A percentile compares a stretch with the other conserved stretches of the same genome.
These are phyloP conservation scores for Andrena chrysosceles DNA, from an alignment of 2,888 invertebrate species.

Conservation along the genomic window DNA sequence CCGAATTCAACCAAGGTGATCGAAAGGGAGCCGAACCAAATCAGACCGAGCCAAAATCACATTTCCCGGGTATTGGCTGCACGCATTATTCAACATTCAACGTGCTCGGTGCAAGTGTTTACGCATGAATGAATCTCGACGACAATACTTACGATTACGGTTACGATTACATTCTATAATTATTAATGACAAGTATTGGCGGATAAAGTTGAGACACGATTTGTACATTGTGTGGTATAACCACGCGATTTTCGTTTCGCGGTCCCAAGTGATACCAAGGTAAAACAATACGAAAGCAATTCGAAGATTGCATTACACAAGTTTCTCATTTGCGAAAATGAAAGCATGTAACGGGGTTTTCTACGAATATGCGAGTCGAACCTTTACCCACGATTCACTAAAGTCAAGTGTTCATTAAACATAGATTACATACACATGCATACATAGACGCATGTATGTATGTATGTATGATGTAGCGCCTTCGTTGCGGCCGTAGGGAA, in stretches of 20 bases:
- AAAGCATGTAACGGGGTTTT: slow-evolving; percentile 13
- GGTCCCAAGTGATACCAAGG: background rate
- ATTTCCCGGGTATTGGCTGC: background rate
- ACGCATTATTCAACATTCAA: background rate
- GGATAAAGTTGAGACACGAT: background rate
- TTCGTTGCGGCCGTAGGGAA: slow-evolving; percentile 10
- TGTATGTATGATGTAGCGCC: slow-evolving; percentile 18
- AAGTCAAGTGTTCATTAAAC: slow-evolving; percentile 50
- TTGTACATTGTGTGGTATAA: background rate
- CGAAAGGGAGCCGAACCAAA: background rate
- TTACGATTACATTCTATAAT: background rate
- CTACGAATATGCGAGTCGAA: slow-evolving; percentile 31
- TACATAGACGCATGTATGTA: background rate
- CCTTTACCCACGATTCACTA: slow-evolving; percentile 30
- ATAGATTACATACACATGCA: slow-evolving; percentile 16
- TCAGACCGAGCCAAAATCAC: background rate
- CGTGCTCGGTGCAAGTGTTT: slow-evolving; percentile 7
- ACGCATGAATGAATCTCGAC: slow-evolving; percentile 56
- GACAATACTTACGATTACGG: slow-evolving; percentile 66
- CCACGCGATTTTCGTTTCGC: background rate
- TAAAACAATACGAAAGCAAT: background rate
- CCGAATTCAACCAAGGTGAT: background rate
- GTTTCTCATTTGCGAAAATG: background rate
- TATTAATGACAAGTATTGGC: background rate
- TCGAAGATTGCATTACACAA: background rate